Evolutionary conservation across 1,140 invertebrate species (phyloP), one percentile per base, ranked within the genome.

Genomic region (Temnothorax curvispinosus): DNA sequence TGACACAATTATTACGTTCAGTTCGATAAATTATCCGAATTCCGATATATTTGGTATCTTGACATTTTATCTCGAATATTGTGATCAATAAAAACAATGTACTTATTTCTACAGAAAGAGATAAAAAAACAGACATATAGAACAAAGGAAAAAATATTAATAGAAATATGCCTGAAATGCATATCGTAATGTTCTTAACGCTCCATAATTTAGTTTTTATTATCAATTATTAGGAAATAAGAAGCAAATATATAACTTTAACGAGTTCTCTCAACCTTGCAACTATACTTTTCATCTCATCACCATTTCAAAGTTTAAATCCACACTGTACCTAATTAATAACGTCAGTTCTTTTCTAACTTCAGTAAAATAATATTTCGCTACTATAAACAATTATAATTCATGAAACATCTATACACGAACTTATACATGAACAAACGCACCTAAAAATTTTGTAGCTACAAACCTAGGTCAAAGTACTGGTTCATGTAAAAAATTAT

Each of bases 221-320:
- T 80, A 80, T 52, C 62, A n/a, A 69, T 80, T 54, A 58, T 9
- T n/a, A 67, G 6, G 62, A 80, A 80, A 67, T 69, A n/a, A 54
- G n/a, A 69, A 41, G 44, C 32, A 67, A 52, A 67, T 52, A 67
- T 52, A 38, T 52, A 67, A 80, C 44, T 80, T 80, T 52, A 80
- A 52, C 44, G n/a, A 80, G 60, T 67, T 80, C 7, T 50, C 32
- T 69, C 21, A 47, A 62, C 1, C 76, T 54, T 52, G 27, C 77
- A 62, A 35, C 27, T 80, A 80, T 69, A 69, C 21, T 80, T 52
- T 78, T 67, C 76, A 78, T 78, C 77, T 38, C 13, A 65, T 78
- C 18, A 38, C 3, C 38, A 21, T 76, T 76, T 52, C 60, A 21
- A 78, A 78, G 32, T 78, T 78, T 21, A 78, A 65, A 78, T 65